Conservation (phyloP, 2,888 invertebrate species). For the Sinohyriopsis cumingii region DNA sequence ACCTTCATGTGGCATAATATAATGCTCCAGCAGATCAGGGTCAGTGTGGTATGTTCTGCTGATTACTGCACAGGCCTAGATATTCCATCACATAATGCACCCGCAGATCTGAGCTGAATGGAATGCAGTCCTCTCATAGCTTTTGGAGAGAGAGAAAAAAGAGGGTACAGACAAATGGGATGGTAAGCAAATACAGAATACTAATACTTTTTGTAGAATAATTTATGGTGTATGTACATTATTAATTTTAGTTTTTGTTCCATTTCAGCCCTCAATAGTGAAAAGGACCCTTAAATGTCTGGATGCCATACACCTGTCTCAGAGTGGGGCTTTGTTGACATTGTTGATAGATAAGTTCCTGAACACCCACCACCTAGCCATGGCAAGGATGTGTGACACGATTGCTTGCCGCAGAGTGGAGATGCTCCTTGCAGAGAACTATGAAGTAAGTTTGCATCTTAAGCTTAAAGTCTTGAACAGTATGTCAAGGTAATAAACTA, state of each 20-base stretch:
- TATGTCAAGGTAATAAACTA: too few relatives aligned
- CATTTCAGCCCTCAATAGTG: constrained; percentile 78
- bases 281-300: constrained; percentile 81
- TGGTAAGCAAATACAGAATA: neutral
- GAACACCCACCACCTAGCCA: constrained; percentile 80
- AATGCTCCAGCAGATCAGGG: too few relatives aligned
- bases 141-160: too few relatives aligned
- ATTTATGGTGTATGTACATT: too few relatives aligned
- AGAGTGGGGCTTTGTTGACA: constrained; percentile 82
- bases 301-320: constrained; percentile 78
- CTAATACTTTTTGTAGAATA: neutral
- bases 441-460: constrained; percentile 53
- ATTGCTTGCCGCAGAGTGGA: constrained; percentile 81
- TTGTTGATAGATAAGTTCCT: constrained; percentile 79
- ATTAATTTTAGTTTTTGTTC: constrained; percentile 3
- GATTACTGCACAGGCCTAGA: too few relatives aligned
- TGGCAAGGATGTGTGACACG: constrained; percentile 81
- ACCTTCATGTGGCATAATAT: too few relatives aligned
- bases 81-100: too few relatives aligned
- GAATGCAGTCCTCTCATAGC: too few relatives aligned
- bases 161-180: too few relatives aligned
- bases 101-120: too few relatives aligned
- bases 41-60: too few relatives aligned
- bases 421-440: constrained; percentile 78
- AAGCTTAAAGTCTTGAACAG: neutral